Evolutionary conservation across 2,888 invertebrate genomes (phyloP), one percentile per base, ranked within the genome.

Genomic region (Epinotia brunnichana): DNA sequence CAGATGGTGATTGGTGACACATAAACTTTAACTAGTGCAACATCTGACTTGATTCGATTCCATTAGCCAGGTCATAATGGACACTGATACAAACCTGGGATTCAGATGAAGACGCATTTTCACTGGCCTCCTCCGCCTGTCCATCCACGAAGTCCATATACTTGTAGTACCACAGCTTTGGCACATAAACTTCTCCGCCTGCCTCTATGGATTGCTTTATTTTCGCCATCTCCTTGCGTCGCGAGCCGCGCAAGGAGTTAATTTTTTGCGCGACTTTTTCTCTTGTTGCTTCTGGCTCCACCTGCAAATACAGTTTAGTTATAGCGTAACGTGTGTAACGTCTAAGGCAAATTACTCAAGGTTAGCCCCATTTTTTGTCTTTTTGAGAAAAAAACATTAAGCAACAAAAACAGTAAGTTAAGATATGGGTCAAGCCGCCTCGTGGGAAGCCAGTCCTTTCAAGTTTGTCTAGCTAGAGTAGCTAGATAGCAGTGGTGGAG

Each of bases 131-230:
- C 53, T 53, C 53, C 3, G 10, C 56, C 29, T 57, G 57, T 15
- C 29, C 57, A 13, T 57, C 57, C n/a, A 57, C 24, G 4, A 57
- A 57, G 15, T 57, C 57, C 57, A 57, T 24, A 10, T 0, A 9
- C 57, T 57, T 57, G 57, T 15, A 57, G 57, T 57, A 57, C 57
- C 57, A 57, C 57, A 57, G 15, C 29, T 57, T 57, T 3, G 57
- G 57, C 15, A 29, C 57, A 15, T 57, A 57, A 0, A 57, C 29
- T 24, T 57, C 57, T 1, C 57, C 57, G 13, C 57, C 24, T n/a
- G 24, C 24, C 5, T 57, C 29, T 24, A 57, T 29, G 57, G 57
- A 57, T 29, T 57, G 24, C 15, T 29, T 24, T 15, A 29, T 13
- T 29, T 57, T 57, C 24, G 57, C 29, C 57, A 29, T 4, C 15